A percentile compares a stretch with the other conserved stretches of the same genome.
Evolutionary conservation across 2,113 vertebrate species (phyloP).

Genomic region (Bufo bufo): DNA sequence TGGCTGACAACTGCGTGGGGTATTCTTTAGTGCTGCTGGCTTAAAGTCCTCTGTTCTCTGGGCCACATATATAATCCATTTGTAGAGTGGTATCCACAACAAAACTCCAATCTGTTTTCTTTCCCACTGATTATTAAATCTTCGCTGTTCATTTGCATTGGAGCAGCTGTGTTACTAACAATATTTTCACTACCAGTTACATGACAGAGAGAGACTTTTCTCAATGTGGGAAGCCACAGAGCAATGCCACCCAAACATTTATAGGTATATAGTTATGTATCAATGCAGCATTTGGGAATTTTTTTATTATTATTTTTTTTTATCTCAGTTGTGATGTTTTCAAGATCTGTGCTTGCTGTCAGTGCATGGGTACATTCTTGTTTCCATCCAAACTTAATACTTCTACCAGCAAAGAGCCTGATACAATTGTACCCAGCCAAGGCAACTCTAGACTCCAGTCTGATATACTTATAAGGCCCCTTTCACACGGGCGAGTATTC

Average conservation of each 20-base stretch:
- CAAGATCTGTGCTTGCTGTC: no score
- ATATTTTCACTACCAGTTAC: conserved; percentile 27
- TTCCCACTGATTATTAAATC: conserved; percentile 44
- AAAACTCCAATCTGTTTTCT: conserved; percentile 49
- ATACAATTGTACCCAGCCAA: no score
- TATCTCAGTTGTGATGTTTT: no score
- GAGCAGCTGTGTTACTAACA: conserved; percentile 43
- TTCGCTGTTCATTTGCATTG: conserved; percentile 24
- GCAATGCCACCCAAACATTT: neutral
- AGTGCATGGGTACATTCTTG: no score
- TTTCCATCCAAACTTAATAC: no score
- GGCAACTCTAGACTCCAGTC: no score
- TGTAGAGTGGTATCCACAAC: conserved; percentile 52
- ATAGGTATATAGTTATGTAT: no score
- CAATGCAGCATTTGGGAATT: no score
- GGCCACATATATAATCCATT: conserved; percentile 21
- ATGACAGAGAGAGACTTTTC: conserved; percentile 3
- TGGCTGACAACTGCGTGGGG: neutral
- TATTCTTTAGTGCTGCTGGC: conserved; percentile 9
- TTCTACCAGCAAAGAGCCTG: no score
- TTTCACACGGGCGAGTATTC: no score
- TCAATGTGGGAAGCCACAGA: neutral
- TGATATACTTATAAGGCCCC: no score
- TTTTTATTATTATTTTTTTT: no score
- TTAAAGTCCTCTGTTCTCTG: neutral